Base-by-base conservation (phyloP, 1,140 invertebrate species). In the Temnothorax longispinosus region DNA sequence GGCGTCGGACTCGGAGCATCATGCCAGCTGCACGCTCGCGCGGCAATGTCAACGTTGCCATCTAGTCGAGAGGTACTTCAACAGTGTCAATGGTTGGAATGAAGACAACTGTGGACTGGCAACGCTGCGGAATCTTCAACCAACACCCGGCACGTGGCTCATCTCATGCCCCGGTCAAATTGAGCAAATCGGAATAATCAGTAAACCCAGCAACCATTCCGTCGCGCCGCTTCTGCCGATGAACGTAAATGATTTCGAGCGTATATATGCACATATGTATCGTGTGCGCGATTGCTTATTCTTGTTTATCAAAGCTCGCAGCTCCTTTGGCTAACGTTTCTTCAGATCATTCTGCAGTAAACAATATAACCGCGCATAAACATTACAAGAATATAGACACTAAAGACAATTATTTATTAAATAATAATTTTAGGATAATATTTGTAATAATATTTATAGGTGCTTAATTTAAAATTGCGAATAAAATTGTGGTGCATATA, bases 41-140 rank as follows among this genome's bases (percentile, higher is more conserved):
- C 69, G 58, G 18, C 64, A 52, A 52, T 80, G 75, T 62, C 85
- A 62, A 76, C 75, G 86, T 88, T 84, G 87, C 76, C 86, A 67
- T 88, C 72, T 84, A 82, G 21, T 62, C 52, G 72, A 69, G 52
- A 4, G 8, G 50, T 44, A 87, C 65, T 32, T 67, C 50, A 11
- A 32, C 58, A 44, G 41, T 38, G 69, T 88, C 86, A 88, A 88
- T 88, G 87, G 44, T 69, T 41, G 67, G 60, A 80, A 58, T 69
- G 11, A 72, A 72, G 74, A 67, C 58, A 65, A 65, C 64, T 47
- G 13, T 21, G 8, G 47, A 11, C 35, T 74, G 77, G 77, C 62
- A 88, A 88, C 77, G 65, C 47, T 44, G 21, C 80, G 41, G 67
- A 72, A 71, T 88, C 74, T 84, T 88, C 69, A 74, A 67, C 80